Conservation (phyloP, 2,888 invertebrate species). For the Liopterus haemorrhoidalis region DNA sequence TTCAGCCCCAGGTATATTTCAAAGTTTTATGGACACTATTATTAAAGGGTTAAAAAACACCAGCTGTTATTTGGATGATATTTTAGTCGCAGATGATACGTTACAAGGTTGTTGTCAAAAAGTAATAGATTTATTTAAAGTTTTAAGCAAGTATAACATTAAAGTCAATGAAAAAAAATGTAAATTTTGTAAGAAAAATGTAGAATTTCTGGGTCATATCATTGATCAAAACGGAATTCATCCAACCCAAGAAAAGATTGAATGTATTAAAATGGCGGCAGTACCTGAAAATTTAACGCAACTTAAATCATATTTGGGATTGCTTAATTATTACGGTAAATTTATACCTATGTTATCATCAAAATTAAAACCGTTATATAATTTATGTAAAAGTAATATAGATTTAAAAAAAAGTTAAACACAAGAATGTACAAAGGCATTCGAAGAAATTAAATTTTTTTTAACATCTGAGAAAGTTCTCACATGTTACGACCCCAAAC, state of each 20-base stretch:
- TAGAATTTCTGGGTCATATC: constrained; percentile 32
- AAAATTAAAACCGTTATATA: no score
- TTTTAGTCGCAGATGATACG: constrained; percentile 25
- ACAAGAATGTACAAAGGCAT: no score
- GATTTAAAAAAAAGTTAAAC: no score
- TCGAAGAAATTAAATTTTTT: no score
- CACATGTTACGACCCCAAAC: no score
- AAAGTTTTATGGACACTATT: constrained; percentile 28
- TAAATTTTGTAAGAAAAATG: constrained; percentile 27
- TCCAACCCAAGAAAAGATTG: constrained; percentile 3
- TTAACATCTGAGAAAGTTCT: no score
- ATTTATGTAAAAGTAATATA: no score
- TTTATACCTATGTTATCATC: no score
- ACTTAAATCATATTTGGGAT: no score
- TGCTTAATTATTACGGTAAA: no score
- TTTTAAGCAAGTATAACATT: constrained; percentile 29
- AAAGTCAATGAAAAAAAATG: constrained; percentile 32
- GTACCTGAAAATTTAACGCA: background rate
- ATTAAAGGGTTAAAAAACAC: constrained; percentile 19
- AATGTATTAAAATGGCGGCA: constrained; percentile 8
- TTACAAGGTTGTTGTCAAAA: constrained; percentile 24
- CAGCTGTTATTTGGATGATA: constrained; percentile 32
- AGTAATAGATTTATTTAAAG: constrained; percentile 23
- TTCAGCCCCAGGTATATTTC: constrained; percentile 33
- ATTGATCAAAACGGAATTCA: constrained; percentile 21